These are phyloP conservation scores for Barypeithes pellucidus DNA, from an alignment of 2,888 invertebrate genomes.

Conservation along the genomic window DNA sequence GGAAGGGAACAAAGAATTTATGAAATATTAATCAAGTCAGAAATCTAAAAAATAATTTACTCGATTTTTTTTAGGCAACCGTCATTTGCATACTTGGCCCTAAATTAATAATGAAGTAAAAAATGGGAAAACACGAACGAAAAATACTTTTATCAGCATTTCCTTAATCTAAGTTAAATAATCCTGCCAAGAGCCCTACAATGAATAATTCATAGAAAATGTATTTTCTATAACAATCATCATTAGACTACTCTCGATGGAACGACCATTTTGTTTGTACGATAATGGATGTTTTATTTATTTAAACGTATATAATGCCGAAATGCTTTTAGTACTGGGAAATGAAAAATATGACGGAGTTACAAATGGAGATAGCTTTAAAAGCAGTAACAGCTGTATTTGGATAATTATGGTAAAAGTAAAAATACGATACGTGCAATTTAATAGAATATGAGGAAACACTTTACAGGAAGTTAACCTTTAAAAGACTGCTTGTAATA, in stretches of 20 bases:
- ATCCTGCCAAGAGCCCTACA: conserved; percentile 20
- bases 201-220: conserved; percentile 59
- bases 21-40: background rate
- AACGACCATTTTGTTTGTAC: conserved; percentile 49
- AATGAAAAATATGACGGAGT: conserved; percentile 37
- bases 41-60: no score
- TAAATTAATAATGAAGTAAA: background rate
- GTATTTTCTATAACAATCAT: conserved; percentile 61
- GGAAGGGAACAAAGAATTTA: no score
- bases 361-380: conserved; percentile 24
- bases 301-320: conserved; percentile 43
- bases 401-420: conserved; percentile 14
- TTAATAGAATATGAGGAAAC: background rate
- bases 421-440: background rate
- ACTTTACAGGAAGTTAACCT: background rate
- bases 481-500: no score
- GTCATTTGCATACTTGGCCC: no score
- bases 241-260: conserved; percentile 58
- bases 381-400: conserved; percentile 18
- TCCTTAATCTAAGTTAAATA: conserved; percentile 22
- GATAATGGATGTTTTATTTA: conserved; percentile 50
- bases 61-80: no score
- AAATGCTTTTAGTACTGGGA: conserved; percentile 42
- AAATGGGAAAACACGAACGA: background rate
- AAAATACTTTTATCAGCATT: conserved; percentile 56